These are phyloP conservation scores for Parapsyche elsis DNA, from an alignment of 1,140 invertebrate genomes.

Conservation along the genomic window DNA sequence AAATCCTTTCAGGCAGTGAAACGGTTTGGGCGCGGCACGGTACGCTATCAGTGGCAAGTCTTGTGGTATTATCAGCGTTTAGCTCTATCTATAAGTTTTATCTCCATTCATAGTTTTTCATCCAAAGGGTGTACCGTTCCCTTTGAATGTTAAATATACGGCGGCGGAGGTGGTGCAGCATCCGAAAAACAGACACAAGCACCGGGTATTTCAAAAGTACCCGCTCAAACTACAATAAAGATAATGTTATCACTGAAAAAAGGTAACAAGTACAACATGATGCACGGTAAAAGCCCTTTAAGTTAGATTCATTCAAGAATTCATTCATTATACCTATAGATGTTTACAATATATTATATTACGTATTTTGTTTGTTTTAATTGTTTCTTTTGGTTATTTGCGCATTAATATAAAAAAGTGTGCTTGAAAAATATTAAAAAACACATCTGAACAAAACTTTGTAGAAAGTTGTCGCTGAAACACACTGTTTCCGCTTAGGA, in stretches of 20 bases:
- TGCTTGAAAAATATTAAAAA: too few species aligned
- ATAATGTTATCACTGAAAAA: too few species aligned
- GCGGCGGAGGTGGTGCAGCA: neutral
- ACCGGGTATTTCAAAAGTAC: slow-evolving; percentile 6
- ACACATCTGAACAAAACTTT: too few species aligned
- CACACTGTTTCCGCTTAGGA: slow-evolving; percentile 39
- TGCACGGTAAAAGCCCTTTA: too few species aligned
- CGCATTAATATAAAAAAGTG: slow-evolving; percentile 6
- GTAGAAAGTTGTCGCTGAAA: slow-evolving; percentile 1
- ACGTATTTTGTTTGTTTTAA: too few species aligned
- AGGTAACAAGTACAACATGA: too few species aligned
- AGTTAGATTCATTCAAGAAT: too few species aligned
- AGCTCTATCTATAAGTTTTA: slow-evolving; percentile 53
- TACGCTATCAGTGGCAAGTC: slow-evolving; percentile 44
- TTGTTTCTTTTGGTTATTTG: too few species aligned
- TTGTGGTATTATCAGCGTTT: slow-evolving; percentile 52
- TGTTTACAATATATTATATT: too few species aligned
- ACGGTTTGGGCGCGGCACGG: slow-evolving; percentile 10
- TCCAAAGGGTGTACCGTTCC: slow-evolving; percentile 40
- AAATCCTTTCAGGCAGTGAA: slow-evolving; percentile 37
- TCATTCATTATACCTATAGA: too few species aligned
- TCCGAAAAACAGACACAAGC: slow-evolving; percentile 21
- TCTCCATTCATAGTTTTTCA: slow-evolving; percentile 45
- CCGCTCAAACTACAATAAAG: slow-evolving; percentile 29
- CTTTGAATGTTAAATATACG: slow-evolving; percentile 49